Base-by-base conservation (phyloP, 2,888 invertebrate genomes). In the Caradrina kadenii region DNA sequence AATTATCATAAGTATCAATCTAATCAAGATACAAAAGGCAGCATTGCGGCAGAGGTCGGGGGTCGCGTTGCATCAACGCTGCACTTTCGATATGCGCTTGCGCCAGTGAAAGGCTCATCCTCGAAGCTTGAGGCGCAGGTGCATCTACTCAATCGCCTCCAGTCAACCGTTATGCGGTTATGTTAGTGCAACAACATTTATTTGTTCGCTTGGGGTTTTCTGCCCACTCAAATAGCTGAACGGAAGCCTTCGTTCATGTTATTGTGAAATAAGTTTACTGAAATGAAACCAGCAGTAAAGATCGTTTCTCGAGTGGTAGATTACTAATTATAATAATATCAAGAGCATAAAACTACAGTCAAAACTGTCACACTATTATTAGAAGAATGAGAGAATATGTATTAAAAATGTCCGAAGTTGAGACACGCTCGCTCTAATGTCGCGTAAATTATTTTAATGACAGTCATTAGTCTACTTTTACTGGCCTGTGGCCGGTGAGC, bases 61-160 rank as follows among this genome's bases (percentile, higher is more conserved):
- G 94, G 92, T 94, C 91, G 83, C 67, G 87, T 95, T 94, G 93
- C 95, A 91, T 93, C 93, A 94, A 87, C 87, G 85, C 87, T 94
- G 94, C 95, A 95, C 95, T 95, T 95, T 95, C 95, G 91, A 95
- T 91, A 77, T 81, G 90, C 88, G 85, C 89, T 85, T 82, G 89
- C 88, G 85, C 90, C 85, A 94, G 95, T 95, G 95, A 96, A 95
- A 95, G 96, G 95, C 88, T 86, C 92, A 93, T 94, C 94, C 84
- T 91, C 80, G 60, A 35, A 17, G 56, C 49, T 69, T 13, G 22
- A 22, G 45, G 31, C 87, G 84, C 89, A 90, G 89, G 89, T 88
- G 91, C 91, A 93, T 88, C 86, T 87, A 84, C 77, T 79, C 79
- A 80, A 80, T 85, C 74, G 66, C 68, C 54, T 68, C 66, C 52